Percentiles rank a stretch among this genome's conserved stretches.
Conservation (phyloP, 2,888 invertebrate genomes). For the Callosobruchus maculatus region DNA sequence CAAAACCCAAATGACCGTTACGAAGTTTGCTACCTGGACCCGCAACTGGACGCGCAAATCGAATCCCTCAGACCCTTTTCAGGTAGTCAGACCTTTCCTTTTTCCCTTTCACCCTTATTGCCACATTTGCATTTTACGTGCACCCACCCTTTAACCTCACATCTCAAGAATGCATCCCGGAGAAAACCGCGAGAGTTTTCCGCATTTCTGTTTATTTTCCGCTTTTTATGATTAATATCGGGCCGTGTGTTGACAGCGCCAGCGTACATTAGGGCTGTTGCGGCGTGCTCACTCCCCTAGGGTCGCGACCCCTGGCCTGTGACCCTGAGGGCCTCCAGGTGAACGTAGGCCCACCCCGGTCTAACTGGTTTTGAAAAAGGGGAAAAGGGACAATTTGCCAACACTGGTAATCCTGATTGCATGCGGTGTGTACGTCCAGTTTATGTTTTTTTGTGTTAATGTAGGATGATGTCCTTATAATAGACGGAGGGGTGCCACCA, state of each 20-base stretch:
- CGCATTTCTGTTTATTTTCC: neutral
- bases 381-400: slow-evolving; percentile 39
- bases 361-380: slow-evolving; percentile 32
- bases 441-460: neutral
- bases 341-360: slow-evolving; percentile 35
- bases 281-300: slow-evolving; percentile 48
- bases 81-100: slow-evolving; percentile 38
- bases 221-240: slow-evolving; percentile 46
- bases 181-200: neutral
- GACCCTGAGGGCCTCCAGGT: slow-evolving; percentile 38
- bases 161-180: neutral
- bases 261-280: slow-evolving; percentile 46
- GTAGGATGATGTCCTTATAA: neutral
- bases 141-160: neutral
- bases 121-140: slow-evolving; percentile 1
- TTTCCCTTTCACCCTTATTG: slow-evolving; percentile 15
- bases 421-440: neutral
- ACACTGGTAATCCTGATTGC: slow-evolving; percentile 34
- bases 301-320: slow-evolving; percentile 34
- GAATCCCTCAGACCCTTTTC: slow-evolving; percentile 31
- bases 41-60: slow-evolving; percentile 10
- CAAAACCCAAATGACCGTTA: neutral
- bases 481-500: neutral
- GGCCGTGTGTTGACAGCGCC: slow-evolving; percentile 48
- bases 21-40: neutral